These are phyloP conservation scores for Argyrosomus regius DNA, from an alignment of 2,797 vertebrate genomes.

Conservation along the genomic window DNA sequence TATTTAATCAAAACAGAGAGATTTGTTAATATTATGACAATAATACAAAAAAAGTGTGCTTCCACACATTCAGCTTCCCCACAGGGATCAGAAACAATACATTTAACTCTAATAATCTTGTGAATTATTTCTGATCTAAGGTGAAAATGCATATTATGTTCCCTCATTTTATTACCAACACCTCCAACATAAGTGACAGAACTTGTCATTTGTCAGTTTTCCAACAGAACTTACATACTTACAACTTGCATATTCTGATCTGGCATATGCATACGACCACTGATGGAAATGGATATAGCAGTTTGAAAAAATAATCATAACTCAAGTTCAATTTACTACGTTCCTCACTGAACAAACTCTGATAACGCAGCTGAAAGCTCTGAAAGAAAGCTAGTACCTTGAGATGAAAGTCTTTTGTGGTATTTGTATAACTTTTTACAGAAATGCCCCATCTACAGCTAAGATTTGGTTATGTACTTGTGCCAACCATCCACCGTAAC, in stretches of 20 bases:
- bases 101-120: constrained; percentile 34
- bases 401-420: background rate
- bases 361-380: background rate
- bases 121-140: constrained; percentile 34
- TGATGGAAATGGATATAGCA: background rate
- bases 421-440: background rate
- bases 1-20: constrained; percentile 11
- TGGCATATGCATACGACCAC: background rate
- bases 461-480: background rate
- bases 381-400: background rate
- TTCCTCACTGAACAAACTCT: background rate
- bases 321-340: no score
- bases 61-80: constrained; percentile 34
- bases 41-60: background rate
- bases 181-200: constrained; percentile 15
- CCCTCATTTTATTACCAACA: constrained; percentile 32
- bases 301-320: background rate
- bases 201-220: background rate
- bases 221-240: background rate
- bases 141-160: constrained; percentile 23
- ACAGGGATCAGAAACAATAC: constrained; percentile 33
- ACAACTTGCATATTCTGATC: background rate
- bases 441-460: background rate
- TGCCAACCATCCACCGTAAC: background rate
- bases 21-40: constrained; percentile 30